Percentiles rank a stretch among this genome's conserved stretches.
These are phyloP conservation scores for Apomyelois bistriatella DNA, from an alignment of 2,888 invertebrate genomes.

Conservation along the genomic window DNA sequence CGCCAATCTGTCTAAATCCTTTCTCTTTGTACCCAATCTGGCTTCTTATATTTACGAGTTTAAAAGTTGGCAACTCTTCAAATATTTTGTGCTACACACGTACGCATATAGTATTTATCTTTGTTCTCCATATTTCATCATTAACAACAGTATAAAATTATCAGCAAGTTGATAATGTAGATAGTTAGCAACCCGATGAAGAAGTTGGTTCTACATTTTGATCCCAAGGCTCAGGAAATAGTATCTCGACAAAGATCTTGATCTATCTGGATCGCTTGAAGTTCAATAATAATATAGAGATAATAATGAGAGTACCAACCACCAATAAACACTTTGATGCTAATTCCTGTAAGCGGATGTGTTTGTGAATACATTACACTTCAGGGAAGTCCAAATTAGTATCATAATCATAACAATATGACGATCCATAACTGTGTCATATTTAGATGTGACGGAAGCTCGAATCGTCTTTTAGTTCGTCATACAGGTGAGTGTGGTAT, in stretches of 20 bases:
- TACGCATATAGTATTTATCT: background rate
- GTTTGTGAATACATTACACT: background rate
- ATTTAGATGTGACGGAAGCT: background rate
- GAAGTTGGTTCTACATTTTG: too few species aligned
- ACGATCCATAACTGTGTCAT: background rate
- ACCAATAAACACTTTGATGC: background rate
- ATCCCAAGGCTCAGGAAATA: too few species aligned
- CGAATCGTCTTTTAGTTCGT: background rate
- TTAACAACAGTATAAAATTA: background rate
- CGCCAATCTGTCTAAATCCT: background rate
- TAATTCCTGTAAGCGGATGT: background rate
- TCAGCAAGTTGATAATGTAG: too few species aligned
- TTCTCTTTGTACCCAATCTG: background rate
- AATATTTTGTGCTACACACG: background rate
- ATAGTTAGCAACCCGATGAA: too few species aligned
- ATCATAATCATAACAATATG: background rate
- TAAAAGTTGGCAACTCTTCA: conserved; percentile 8
- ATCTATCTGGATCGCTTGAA: too few species aligned
- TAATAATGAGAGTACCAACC: too few species aligned
- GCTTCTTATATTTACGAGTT: background rate
- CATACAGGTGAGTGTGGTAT: background rate
- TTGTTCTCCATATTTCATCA: background rate
- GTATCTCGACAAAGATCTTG: too few species aligned
- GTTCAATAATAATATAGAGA: too few species aligned
- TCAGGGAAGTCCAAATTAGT: background rate